Evolutionary conservation across 1,140 invertebrate genomes (phyloP).

Genomic region (Pseudachorutes palmiensis): DNA sequence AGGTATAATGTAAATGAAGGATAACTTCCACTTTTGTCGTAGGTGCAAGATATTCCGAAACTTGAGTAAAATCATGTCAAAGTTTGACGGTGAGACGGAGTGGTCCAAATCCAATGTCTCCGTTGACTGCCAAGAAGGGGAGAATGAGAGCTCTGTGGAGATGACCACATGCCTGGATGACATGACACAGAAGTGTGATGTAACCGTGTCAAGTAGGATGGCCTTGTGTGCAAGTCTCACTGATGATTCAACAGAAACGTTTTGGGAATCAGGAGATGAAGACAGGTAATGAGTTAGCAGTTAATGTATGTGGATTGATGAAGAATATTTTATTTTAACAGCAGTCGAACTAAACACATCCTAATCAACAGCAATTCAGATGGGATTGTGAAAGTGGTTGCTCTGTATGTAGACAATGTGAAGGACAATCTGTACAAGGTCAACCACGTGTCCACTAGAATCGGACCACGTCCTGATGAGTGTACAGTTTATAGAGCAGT

Average conservation of each 20-base stretch:
- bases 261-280: slow-evolving; percentile 98
- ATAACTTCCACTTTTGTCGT: slow-evolving; percentile 18
- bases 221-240: slow-evolving; percentile 87
- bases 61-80: slow-evolving; percentile 89
- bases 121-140: slow-evolving; percentile 38
- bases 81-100: slow-evolving; percentile 67
- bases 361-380: slow-evolving; percentile 50
- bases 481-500: slow-evolving; percentile 49
- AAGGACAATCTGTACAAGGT: slow-evolving; percentile 66
- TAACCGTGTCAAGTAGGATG: slow-evolving; percentile 82
- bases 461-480: neutral
- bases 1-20: too few species aligned
- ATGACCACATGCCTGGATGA: slow-evolving; percentile 54
- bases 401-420: slow-evolving; percentile 88
- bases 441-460: slow-evolving; percentile 40
- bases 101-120: slow-evolving; percentile 28
- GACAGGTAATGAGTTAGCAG: slow-evolving; percentile 49
- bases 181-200: slow-evolving; percentile 63
- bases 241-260: slow-evolving; percentile 93
- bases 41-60: slow-evolving; percentile 89
- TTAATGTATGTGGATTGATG: neutral
- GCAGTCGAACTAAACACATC: slow-evolving; percentile 78
- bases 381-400: slow-evolving; percentile 47
- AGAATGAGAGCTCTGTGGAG: slow-evolving; percentile 11
- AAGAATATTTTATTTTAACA: slow-evolving; percentile 19